phyloP scores from a whole-genome alignment of 1,140 invertebrate genomes.

The Meloidogyne floridensis region DNA sequence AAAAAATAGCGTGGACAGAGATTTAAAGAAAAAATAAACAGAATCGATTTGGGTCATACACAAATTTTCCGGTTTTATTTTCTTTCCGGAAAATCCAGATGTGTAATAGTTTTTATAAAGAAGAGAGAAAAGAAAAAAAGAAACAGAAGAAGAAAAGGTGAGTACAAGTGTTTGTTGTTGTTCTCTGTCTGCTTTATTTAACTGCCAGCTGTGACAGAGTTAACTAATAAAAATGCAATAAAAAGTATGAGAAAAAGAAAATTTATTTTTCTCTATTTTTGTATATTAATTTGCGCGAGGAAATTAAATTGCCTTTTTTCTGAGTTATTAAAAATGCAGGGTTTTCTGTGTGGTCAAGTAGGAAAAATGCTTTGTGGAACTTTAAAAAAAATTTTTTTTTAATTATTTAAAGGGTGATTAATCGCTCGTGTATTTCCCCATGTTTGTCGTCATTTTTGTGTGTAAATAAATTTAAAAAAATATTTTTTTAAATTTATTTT shows the following conservation, averaged over 20 bases:
- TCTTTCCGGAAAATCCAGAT: neutral
- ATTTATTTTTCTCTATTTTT: no score
- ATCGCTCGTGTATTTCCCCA: no score
- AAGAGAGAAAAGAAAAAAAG: neutral
- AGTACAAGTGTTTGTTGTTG: neutral
- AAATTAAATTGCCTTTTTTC: no score
- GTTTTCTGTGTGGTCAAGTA: no score
- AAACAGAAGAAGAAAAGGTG: neutral
- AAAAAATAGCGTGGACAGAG: neutral
- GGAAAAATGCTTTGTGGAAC: no score
- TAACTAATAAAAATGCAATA: neutral
- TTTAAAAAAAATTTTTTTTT: no score
- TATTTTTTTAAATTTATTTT: no score
- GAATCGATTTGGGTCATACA: neutral
- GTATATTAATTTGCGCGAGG: no score
- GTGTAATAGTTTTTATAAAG: neutral
- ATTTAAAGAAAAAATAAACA: neutral
- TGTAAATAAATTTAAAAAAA: no score
- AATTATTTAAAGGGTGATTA: no score
- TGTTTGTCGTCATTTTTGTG: no score
- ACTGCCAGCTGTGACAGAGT: neutral
- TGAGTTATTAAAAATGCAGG: no score
- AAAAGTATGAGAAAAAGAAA: neutral
- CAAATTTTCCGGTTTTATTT: neutral
- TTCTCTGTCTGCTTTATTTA: neutral